A percentile compares a stretch with the other conserved stretches of the same genome.
phyloP scores from a whole-genome alignment of 2,888 invertebrate species.

The Megastigmus dorsalis region DNA sequence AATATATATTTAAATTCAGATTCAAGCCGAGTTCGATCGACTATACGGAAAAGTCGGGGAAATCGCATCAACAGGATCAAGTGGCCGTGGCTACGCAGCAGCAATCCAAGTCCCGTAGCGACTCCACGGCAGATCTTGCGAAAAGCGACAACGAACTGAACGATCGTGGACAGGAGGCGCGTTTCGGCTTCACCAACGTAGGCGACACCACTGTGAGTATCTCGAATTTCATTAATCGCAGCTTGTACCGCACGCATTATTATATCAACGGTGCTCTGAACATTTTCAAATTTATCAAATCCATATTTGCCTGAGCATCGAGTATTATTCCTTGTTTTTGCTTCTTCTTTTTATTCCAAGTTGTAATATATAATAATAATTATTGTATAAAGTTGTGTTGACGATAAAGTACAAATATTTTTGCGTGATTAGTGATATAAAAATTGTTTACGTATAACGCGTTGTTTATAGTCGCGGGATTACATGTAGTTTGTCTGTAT shows the following conservation, averaged over 20 bases:
- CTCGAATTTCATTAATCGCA: conserved; percentile 28
- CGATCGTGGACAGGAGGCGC: conserved; percentile 69
- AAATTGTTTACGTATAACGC: no score
- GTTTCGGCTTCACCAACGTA: conserved; percentile 73
- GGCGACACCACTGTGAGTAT: conserved; percentile 68
- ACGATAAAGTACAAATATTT: no score
- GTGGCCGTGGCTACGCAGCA: conserved; percentile 66
- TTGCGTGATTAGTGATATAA: no score
- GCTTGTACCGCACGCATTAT: neutral
- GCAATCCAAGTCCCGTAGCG: conserved; percentile 60
- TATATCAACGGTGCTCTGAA: conserved; percentile 12
- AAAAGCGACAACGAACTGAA: conserved; percentile 58
- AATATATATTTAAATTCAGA: conserved; percentile 56
- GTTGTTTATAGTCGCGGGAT: no score
- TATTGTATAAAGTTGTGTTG: no score
- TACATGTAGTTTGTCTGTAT: neutral
- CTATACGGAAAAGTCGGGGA: conserved; percentile 65
- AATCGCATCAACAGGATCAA: conserved; percentile 68
- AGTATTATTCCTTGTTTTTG: no score
- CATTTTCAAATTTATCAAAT: neutral
- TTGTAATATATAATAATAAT: no score
- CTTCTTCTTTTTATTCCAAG: no score
- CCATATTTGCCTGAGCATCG: no score
- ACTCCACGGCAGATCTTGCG: conserved; percentile 55
- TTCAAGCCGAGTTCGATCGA: conserved; percentile 74